Percentiles rank a stretch among this genome's conserved stretches.
Evolutionary conservation across 2,797 vertebrate species (phyloP).

Genomic region (Hybognathus amarus): DNA sequence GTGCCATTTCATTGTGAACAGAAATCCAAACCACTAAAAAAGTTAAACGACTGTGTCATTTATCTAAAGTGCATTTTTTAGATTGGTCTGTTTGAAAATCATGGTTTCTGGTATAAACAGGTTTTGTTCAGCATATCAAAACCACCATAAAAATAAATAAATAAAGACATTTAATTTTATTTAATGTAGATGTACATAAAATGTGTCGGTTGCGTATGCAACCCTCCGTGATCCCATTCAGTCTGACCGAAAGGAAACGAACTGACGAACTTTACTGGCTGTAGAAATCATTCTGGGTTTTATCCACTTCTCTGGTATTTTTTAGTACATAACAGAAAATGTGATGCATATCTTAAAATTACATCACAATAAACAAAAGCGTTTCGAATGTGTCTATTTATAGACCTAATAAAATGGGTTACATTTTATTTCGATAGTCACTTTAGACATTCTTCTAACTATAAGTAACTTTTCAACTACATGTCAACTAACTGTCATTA

Average conservation of each 20-base stretch:
- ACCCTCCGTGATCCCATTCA: no score
- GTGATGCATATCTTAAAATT: not conserved
- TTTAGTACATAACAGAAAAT: not conserved
- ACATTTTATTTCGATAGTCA: no score
- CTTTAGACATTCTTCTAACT: no score
- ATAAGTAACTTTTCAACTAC: no score
- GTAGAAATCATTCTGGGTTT: not conserved
- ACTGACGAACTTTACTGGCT: no score
- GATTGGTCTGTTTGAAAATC: not conserved
- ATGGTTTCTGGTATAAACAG: not conserved
- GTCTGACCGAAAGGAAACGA: no score
- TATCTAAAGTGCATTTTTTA: not conserved
- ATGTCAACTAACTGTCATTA: no score
- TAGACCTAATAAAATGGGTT: no score
- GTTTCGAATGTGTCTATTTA: not conserved
- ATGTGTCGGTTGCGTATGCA: no score
- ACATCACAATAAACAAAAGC: not conserved
- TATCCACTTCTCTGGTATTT: not conserved
- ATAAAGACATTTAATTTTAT: no score
- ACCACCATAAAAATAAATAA: no score
- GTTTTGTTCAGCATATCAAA: not conserved
- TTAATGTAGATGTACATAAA: no score
- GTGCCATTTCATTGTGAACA: not conserved
- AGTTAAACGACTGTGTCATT: not conserved
- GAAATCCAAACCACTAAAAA: not conserved